Percentiles rank a stretch among this genome's conserved stretches.
These are phyloP conservation scores for Musca vetustissima DNA, from an alignment of 1,140 invertebrate species.

Conservation along the genomic window DNA sequence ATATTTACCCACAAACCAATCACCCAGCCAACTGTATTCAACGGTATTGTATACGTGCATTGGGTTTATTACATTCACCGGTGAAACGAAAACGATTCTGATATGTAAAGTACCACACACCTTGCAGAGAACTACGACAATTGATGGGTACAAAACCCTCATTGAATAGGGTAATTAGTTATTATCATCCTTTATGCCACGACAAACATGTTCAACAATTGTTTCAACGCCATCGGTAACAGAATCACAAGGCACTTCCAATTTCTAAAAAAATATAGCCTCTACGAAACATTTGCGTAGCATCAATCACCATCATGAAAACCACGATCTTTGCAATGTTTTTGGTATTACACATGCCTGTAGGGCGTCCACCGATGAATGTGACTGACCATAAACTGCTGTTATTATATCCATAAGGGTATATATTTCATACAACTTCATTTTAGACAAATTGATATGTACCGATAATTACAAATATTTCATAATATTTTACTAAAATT, in stretches of 20 bases:
- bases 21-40: slow-evolving; percentile 90
- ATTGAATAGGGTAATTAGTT: slow-evolving; percentile 83
- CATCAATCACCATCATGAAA: slow-evolving; percentile 87
- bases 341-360: slow-evolving; percentile 67
- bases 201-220: slow-evolving; percentile 76
- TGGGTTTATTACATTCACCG: slow-evolving; percentile 83
- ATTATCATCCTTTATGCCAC: slow-evolving; percentile 71
- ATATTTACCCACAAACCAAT: slow-evolving; percentile 95
- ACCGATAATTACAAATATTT: too few species aligned
- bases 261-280: slow-evolving; percentile 81
- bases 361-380: slow-evolving; percentile 36
- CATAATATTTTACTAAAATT: too few species aligned
- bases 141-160: slow-evolving; percentile 90
- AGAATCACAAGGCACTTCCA: slow-evolving; percentile 80
- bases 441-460: not conserved
- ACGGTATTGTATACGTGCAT: slow-evolving; percentile 85
- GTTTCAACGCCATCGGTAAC: slow-evolving; percentile 65
- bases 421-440: slow-evolving; percentile 11
- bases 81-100: slow-evolving; percentile 89
- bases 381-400: slow-evolving; percentile 35
- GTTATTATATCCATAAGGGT: slow-evolving; percentile 12
- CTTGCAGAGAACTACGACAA: slow-evolving; percentile 89
- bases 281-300: slow-evolving; percentile 70
- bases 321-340: slow-evolving; percentile 83
- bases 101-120: slow-evolving; percentile 94